Base-by-base conservation (phyloP, 1,140 invertebrate genomes). In the Cryptotermes secundus region DNA sequence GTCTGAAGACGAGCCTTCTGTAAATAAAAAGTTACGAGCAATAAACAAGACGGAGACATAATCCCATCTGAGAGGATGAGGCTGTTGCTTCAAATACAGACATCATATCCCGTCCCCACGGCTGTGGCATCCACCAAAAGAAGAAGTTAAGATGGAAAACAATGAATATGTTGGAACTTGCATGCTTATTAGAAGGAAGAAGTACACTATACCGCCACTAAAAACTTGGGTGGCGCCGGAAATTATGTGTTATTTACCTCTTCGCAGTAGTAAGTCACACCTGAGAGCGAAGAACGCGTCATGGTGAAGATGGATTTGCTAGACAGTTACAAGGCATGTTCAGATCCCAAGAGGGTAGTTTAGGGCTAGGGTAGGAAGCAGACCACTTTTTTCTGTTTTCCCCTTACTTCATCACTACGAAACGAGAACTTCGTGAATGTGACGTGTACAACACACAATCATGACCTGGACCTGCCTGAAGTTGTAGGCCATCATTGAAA, bases 21-120 rank as follows among this genome's bases (percentile, higher is more conserved):
- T 72, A 72, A 72, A 72, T 72, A 72, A 72, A 72, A 72, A 72
- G 59, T 72, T 72, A 72, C 59, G 59, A 72, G 59, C 59, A 72
- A 72, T 72, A 72, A 72, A 72, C 59, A 72, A 72, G 59, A 31
- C n/a, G 59, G n/a, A 31, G n/a, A 72, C 31, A 72, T 72, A 72
- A 72, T 14, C 53, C 26, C 53, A n/a, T n/a, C 22, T 4, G 22
- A n/a, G 26, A n/a, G 26, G 53, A 59, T 22, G 59, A 72, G 59
- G 59, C 59, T 72, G 59, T 72, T 72, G 59, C 59, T 72, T 49
- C 59, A 72, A n/a, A 72, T 72, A 72, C 59, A 31, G 59, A 9
- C 59, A 22, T 59, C 53, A 10, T 59, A 59, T 59, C 19, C 19
- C 53, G 59, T 72, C 59, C 59, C 59, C 59, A 31, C 59, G 53